Evolutionary conservation across 2,797 vertebrate species (phyloP).

Genomic region (Gastrophryne carolinensis): DNA sequence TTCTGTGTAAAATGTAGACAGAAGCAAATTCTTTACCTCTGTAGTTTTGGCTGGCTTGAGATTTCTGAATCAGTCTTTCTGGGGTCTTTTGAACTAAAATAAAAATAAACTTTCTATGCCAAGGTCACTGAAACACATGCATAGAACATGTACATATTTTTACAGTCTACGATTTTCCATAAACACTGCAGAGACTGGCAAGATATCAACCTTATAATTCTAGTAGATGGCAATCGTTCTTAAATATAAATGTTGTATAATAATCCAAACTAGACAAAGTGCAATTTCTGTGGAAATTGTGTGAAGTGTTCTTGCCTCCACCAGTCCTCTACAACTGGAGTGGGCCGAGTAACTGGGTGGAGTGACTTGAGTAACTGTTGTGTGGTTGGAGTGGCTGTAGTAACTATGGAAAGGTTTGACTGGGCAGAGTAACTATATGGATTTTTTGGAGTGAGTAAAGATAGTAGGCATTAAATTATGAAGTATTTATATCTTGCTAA

Average conservation of each 20-base stretch:
- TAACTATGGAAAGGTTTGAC: too few relatives aligned
- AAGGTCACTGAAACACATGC: conserved; percentile 35
- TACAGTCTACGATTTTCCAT: not conserved
- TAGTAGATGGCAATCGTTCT: not conserved
- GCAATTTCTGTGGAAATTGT: too few relatives aligned
- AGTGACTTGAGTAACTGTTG: too few relatives aligned
- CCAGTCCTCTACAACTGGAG: too few relatives aligned
- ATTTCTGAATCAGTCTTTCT: conserved; percentile 45
- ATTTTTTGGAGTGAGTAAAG: too few relatives aligned
- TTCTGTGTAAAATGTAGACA: conserved; percentile 52
- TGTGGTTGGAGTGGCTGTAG: too few relatives aligned
- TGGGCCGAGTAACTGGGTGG: too few relatives aligned
- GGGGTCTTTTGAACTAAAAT: conserved; percentile 31
- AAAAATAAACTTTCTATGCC: conserved; percentile 44
- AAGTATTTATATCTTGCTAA: too few relatives aligned
- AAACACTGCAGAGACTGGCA: not conserved
- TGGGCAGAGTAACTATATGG: too few relatives aligned
- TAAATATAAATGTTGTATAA: not conserved
- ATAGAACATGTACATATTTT: conserved; percentile 21
- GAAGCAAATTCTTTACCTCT: conserved; percentile 48
- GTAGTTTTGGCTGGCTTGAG: conserved; percentile 36
- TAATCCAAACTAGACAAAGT: not conserved
- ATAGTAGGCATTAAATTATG: too few relatives aligned
- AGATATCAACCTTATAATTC: not conserved
- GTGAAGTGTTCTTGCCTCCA: too few relatives aligned